Conservation (phyloP, 2,888 invertebrate genomes). For the Neoscelio sp. region DNA sequence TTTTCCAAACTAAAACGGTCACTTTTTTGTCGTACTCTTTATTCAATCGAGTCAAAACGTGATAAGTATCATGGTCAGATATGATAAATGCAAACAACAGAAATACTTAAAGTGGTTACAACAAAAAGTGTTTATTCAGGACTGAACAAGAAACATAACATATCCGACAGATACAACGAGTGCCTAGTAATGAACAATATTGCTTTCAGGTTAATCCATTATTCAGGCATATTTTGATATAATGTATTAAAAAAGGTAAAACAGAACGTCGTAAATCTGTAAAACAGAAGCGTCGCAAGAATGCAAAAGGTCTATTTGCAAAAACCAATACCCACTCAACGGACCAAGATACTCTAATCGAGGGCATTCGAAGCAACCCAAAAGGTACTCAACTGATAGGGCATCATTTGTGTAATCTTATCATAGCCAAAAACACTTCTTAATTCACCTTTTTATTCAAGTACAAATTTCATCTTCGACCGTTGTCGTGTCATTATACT, state of each 20-base stretch:
- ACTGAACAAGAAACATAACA: constrained; percentile 22
- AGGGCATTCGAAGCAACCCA: too few species aligned
- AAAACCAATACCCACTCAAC: too few species aligned
- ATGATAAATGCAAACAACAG: constrained; percentile 36
- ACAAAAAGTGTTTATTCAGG: constrained; percentile 51
- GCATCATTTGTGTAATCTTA: constrained; percentile 29
- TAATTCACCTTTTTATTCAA: neutral
- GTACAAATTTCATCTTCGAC: too few species aligned
- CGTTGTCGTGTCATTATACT: constrained; percentile 1
- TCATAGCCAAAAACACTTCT: constrained; percentile 38
- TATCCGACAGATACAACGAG: constrained; percentile 31
- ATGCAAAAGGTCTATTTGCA: too few species aligned
- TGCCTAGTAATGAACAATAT: constrained; percentile 38
- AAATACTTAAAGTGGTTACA: constrained; percentile 11
- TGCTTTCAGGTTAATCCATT: constrained; percentile 23
- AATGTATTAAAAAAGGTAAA: too few species aligned
- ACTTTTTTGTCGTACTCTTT: constrained; percentile 51
- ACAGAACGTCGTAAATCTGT: too few species aligned
- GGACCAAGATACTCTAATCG: too few species aligned
- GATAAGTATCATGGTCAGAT: constrained; percentile 56
- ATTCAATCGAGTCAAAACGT: constrained; percentile 50
- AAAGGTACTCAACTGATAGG: too few species aligned
- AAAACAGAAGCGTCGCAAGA: too few species aligned
- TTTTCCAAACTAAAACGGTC: constrained; percentile 18
- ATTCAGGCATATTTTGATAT: constrained; percentile 38